These are phyloP conservation scores for Tinea trinotella DNA, from an alignment of 2,888 invertebrate species.

Conservation along the genomic window DNA sequence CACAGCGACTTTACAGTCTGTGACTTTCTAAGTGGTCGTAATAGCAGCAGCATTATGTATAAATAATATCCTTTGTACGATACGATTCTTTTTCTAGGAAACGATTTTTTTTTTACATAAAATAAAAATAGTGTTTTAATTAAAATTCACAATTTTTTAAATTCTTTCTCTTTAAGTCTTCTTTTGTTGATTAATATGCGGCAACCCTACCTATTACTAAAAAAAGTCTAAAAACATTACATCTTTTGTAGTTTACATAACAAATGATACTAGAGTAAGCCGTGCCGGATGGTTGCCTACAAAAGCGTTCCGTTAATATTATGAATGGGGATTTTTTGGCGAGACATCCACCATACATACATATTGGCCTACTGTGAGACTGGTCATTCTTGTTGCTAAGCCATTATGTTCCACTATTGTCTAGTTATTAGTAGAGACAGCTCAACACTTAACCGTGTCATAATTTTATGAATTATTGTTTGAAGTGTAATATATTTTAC, in stretches of 20 bases:
- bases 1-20: no score
- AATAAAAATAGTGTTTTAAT: no score
- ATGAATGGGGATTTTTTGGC: neutral
- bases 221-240: conserved; percentile 11
- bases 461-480: neutral
- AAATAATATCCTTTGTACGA: no score
- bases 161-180: no score
- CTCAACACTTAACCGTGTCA: neutral
- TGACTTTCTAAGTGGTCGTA: no score
- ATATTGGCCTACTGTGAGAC: conserved; percentile 1
- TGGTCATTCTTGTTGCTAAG: conserved; percentile 27
- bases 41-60: no score
- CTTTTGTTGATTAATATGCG: no score
- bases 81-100: no score
- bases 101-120: no score
- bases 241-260: conserved; percentile 51
- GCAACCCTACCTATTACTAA: no score
- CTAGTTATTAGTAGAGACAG: neutral
- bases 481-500: neutral
- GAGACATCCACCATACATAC: no score
- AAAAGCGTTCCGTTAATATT: conserved; percentile 41
- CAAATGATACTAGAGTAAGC: conserved; percentile 44
- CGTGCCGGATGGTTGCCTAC: conserved; percentile 26
- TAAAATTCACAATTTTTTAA: no score
- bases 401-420: conserved; percentile 21